Conservation (phyloP, 2,113 vertebrate species). For the Apteryx owenii region DNA sequence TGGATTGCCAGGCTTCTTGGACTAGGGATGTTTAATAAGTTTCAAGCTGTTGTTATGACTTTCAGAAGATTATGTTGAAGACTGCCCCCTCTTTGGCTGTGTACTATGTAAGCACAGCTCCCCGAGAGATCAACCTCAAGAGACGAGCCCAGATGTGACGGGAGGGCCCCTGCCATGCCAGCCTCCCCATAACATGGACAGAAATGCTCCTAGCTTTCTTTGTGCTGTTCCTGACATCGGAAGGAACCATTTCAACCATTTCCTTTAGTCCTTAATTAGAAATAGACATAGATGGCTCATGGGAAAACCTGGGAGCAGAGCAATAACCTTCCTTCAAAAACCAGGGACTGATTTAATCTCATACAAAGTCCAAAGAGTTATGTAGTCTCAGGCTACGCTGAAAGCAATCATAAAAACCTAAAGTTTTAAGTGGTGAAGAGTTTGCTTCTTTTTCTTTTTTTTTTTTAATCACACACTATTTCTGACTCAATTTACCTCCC, state of each 20-base stretch:
- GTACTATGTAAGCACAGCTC: rapidly evolving
- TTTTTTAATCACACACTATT: not conserved
- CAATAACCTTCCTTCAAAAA: constrained; percentile 56
- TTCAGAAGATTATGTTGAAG: not conserved
- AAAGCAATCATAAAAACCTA: constrained; percentile 33
- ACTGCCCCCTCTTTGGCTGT: too few relatives aligned
- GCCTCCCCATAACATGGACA: not conserved
- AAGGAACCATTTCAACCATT: not conserved
- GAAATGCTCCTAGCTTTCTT: not conserved
- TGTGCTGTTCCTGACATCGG: not conserved
- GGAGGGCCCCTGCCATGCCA: rapidly evolving
- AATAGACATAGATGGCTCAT: constrained; percentile 23
- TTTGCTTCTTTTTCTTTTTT: not conserved
- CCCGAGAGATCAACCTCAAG: not conserved
- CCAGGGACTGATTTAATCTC: constrained; percentile 50
- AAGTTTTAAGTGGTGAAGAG: not conserved
- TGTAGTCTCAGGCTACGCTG: constrained; percentile 6
- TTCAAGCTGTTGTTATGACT: not conserved
- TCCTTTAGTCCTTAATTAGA: constrained; percentile 55
- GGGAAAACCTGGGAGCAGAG: constrained; percentile 28
- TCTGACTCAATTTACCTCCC: not conserved
- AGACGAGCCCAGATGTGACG: not conserved
- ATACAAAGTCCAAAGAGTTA: constrained; percentile 39
- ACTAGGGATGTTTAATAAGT: not conserved
- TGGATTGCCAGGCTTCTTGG: not conserved